Percentiles rank a stretch among this genome's conserved stretches.
Evolutionary conservation across 2,797 vertebrate species (phyloP).

Genomic region (Aphelocoma californica): DNA sequence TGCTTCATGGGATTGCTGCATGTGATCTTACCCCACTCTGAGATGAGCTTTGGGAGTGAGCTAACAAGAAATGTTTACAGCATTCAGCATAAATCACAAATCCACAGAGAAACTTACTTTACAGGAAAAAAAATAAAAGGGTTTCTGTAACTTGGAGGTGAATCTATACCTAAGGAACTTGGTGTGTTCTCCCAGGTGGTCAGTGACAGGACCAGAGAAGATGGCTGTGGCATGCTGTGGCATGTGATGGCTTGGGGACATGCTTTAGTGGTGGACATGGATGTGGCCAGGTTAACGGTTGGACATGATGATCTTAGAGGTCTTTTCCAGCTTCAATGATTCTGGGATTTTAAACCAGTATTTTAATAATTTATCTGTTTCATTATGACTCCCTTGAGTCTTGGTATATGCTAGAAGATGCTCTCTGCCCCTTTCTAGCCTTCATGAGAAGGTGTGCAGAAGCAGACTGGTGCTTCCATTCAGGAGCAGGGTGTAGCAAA

Average conservation of each 20-base stretch:
- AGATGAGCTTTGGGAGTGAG: slow-evolving; percentile 22
- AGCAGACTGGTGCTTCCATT: neutral
- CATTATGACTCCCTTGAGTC: neutral
- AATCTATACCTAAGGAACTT: neutral
- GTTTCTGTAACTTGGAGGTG: neutral
- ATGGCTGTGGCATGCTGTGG: neutral
- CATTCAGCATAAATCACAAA: neutral
- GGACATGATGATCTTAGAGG: too few species aligned
- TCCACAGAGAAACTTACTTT: neutral
- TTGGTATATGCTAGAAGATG: neutral
- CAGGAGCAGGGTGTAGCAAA: neutral
- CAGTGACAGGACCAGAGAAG: neutral
- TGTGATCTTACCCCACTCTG: slow-evolving; percentile 11
- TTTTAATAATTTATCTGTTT: neutral
- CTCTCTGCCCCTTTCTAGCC: neutral
- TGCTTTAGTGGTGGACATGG: neutral
- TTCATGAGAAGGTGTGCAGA: neutral
- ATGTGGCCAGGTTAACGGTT: neutral
- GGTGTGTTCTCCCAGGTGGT: neutral
- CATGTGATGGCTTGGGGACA: neutral
- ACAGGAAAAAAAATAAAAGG: fast-evolving
- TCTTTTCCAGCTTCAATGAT: neutral
- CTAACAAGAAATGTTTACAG: slow-evolving; percentile 41
- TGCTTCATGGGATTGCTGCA: slow-evolving; percentile 25
- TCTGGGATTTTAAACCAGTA: neutral